Percentiles rank a stretch among this genome's conserved stretches.
These are phyloP conservation scores for Elegia similella DNA, from an alignment of 2,888 invertebrate genomes.

Conservation along the genomic window DNA sequence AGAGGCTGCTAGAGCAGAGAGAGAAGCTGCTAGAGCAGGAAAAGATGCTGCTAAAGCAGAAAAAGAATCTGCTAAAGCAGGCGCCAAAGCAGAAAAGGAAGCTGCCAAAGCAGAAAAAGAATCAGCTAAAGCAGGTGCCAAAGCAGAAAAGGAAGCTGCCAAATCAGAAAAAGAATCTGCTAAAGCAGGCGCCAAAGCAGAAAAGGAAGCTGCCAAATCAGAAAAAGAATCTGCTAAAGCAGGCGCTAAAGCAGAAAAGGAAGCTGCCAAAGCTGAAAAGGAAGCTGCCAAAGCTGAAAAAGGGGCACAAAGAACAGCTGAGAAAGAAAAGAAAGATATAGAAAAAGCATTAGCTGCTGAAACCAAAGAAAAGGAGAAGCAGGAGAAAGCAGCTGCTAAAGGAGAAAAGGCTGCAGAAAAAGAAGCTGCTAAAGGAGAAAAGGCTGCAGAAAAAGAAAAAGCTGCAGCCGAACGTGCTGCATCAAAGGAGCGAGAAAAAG, in stretches of 20 bases:
- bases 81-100: background rate
- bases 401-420: slow-evolving; percentile 18
- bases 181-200: background rate
- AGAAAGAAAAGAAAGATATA: background rate
- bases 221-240: background rate
- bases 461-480: background rate
- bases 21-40: no score
- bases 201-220: background rate
- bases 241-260: slow-evolving; percentile 5
- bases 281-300: background rate
- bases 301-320: background rate
- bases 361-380: background rate
- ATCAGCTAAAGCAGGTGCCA: background rate
- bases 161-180: background rate
- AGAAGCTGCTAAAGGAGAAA: slow-evolving; percentile 17
- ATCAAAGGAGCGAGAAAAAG: slow-evolving; percentile 16
- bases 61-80: background rate
- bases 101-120: slow-evolving; percentile 5
- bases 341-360: background rate
- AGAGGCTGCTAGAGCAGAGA: no score
- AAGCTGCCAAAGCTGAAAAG: background rate
- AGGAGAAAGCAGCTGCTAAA: background rate
- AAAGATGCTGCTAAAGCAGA: no score
- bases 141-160: background rate
- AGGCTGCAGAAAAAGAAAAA: slow-evolving; percentile 5